phyloP scores from a whole-genome alignment of 2,888 invertebrate species.

The Germaria angustata region DNA sequence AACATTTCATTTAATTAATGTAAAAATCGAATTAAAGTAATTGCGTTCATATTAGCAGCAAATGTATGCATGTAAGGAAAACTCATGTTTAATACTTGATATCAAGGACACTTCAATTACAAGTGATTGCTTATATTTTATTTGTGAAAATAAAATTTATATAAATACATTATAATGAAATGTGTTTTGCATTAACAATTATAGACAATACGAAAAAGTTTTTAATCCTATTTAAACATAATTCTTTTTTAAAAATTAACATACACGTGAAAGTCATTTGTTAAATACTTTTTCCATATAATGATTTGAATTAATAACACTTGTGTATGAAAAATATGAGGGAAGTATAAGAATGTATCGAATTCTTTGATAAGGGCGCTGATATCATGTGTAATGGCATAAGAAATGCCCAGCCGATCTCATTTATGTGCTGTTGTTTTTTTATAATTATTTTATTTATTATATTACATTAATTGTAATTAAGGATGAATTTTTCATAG shows the following conservation, averaged over 20 bases:
- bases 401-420: too few species aligned
- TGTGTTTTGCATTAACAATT: slow-evolving; percentile 19
- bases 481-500: too few species aligned
- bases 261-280: slow-evolving; percentile 52
- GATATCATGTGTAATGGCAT: too few species aligned
- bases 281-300: slow-evolving; percentile 32
- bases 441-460: too few species aligned
- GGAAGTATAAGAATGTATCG: background rate
- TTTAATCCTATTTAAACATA: slow-evolving; percentile 40
- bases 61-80: background rate
- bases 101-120: background rate
- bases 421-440: too few species aligned
- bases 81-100: background rate
- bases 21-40: slow-evolving; percentile 9
- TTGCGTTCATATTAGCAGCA: background rate
- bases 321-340: background rate
- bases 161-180: slow-evolving; percentile 35
- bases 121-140: too few species aligned
- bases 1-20: slow-evolving; percentile 33
- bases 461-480: too few species aligned
- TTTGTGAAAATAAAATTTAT: slow-evolving; percentile 13
- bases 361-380: too few species aligned
- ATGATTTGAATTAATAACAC: slow-evolving; percentile 20
- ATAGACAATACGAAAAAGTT: slow-evolving; percentile 33
- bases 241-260: slow-evolving; percentile 28